Evolutionary conservation across 2,888 invertebrate genomes (phyloP), one percentile per base, ranked within the genome.

Genomic region (Polydrusus pterygomalis): DNA sequence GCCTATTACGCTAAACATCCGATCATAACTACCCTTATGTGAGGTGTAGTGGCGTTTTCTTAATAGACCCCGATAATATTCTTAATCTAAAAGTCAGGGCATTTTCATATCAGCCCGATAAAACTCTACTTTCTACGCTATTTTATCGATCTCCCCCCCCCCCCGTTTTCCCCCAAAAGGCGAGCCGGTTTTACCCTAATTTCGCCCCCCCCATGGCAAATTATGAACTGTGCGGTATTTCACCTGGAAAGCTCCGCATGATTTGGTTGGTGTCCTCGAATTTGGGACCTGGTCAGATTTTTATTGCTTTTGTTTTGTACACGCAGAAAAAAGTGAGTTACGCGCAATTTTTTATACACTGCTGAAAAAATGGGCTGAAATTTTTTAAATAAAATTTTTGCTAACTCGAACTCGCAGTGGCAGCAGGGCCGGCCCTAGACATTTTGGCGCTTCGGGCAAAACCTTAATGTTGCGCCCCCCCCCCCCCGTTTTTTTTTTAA

Each of bases 41-140:
- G 18, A 38, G 38, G 38, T 38, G 38, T 60, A 34, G 56, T 56
- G 38, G 56, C 11, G 69, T 69, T 76, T 70, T 76, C 76, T 76
- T 76, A 76, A 72, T 76, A 73, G 69, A 43, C 64, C 58, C 60
- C 76, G 69, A 72, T 73, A 69, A 76, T 64, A 76, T 76, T 76
- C 76, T 76, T 76, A 76, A 76, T 76, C 76, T 76, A 58, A 71
- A 71, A 69, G 72, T 69, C 72, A 45, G 63, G 67, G 76, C 38
- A 63, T 73, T 76, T 73, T 63, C 73, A 76, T 76, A 76, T 76
- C 76, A 58, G 70, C 7, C 60, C 77, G 77, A 74, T 77, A 77
- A 70, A 73, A 62, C 56, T 49, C 63, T 71, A 63, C 54, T 47
- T 49, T 63, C 76, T 76, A 76, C 76, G 76, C 76, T 73, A 76